phyloP scores from a whole-genome alignment of 2,888 invertebrate species.

The Pelosia muscerda region DNA sequence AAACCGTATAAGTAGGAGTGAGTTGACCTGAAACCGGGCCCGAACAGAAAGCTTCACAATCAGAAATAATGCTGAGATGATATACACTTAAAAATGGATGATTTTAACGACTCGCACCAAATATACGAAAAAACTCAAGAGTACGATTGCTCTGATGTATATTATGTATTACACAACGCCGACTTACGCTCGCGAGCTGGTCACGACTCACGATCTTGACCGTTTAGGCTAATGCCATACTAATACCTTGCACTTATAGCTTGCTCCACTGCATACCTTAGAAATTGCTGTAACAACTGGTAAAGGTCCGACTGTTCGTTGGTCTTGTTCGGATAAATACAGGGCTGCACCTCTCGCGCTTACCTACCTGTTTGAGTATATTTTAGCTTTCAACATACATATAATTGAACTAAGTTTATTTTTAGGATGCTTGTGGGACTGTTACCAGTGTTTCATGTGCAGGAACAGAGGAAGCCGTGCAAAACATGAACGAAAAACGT shows the following conservation, averaged over 20 bases:
- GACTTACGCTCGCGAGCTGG: slow-evolving; percentile 17
- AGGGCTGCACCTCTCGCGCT: neutral
- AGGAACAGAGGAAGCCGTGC: no score
- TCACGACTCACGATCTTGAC: slow-evolving; percentile 54
- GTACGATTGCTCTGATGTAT: neutral
- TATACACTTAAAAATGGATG: neutral
- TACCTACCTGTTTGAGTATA: neutral
- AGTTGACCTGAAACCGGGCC: no score
- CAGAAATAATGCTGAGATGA: no score
- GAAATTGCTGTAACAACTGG: slow-evolving; percentile 16
- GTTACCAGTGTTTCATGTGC: no score
- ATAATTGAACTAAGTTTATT: no score
- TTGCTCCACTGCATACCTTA: slow-evolving; percentile 17
- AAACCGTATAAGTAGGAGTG: no score
- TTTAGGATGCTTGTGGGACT: no score
- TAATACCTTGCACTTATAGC: slow-evolving; percentile 29
- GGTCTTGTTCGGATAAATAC: neutral
- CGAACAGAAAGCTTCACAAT: no score
- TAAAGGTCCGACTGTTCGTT: neutral
- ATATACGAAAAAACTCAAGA: neutral
- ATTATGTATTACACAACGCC: slow-evolving; percentile 3
- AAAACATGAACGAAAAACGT: no score
- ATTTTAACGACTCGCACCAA: neutral
- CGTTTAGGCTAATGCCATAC: slow-evolving; percentile 39
- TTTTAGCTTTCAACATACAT: no score